These are phyloP conservation scores for Atractosteus spatula DNA, from an alignment of 2,113 vertebrate genomes.

Conservation along the genomic window DNA sequence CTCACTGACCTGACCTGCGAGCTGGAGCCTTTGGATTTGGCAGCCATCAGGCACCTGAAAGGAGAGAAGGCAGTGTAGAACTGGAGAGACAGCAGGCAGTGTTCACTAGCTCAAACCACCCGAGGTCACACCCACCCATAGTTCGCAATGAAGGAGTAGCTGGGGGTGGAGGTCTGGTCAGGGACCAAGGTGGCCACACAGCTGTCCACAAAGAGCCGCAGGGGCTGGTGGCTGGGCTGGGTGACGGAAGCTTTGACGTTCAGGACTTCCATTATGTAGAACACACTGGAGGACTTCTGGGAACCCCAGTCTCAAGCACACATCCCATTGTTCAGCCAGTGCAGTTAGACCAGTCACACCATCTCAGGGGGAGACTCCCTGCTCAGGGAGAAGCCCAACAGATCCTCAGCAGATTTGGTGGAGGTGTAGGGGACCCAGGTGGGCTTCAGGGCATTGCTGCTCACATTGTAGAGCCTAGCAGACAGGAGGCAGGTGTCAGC, in stretches of 20 bases:
- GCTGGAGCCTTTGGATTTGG: no score
- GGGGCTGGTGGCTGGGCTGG: slow-evolving; percentile 40
- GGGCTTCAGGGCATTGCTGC: slow-evolving; percentile 27
- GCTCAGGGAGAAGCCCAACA: slow-evolving; percentile 30
- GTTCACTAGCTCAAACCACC: not conserved
- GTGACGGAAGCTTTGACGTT: slow-evolving; percentile 48
- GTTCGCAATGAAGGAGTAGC: slow-evolving; percentile 46
- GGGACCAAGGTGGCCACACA: slow-evolving; percentile 47
- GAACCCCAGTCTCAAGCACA: slow-evolving; percentile 53
- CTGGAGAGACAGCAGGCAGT: slow-evolving; percentile 21
- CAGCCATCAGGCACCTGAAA: no score
- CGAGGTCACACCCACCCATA: slow-evolving; percentile 44
- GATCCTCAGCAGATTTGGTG: slow-evolving; percentile 41
- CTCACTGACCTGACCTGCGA: no score
- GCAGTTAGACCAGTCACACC: slow-evolving; percentile 8
- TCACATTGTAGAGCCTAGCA: slow-evolving; percentile 41
- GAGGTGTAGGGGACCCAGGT: slow-evolving; percentile 36
- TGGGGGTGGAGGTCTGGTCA: slow-evolving; percentile 27
- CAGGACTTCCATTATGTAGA: slow-evolving; percentile 42
- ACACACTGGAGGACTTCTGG: slow-evolving; percentile 32
- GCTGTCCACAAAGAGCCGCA: slow-evolving; percentile 52
- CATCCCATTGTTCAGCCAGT: no score
- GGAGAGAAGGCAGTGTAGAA: no score
- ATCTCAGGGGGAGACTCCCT: not conserved
- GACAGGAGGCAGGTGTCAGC: not conserved